Conservation (phyloP, 2,888 invertebrate genomes). For the Polyommatus icarus region DNA sequence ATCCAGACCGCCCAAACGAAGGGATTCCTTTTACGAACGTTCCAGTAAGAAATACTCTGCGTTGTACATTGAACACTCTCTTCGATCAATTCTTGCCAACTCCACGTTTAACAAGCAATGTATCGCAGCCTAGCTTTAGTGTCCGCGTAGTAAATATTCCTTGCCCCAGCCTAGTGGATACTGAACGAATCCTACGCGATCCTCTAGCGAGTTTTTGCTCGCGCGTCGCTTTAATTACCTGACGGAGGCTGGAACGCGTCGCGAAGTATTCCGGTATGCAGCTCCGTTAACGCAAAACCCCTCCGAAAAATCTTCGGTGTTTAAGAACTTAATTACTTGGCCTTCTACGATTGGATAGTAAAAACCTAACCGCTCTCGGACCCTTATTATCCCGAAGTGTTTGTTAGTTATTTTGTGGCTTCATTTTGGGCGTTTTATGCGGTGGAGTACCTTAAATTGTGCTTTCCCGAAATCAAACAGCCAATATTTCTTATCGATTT, state of each 20-base stretch:
- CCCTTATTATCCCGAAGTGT: constrained; percentile 20
- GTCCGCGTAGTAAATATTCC: neutral
- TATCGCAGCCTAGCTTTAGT: neutral
- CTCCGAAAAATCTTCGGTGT: constrained; percentile 45
- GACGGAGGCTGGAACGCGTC: constrained; percentile 49
- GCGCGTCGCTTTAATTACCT: constrained; percentile 74
- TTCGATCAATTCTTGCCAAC: too few species aligned
- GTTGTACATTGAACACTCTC: neutral
- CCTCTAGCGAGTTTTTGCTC: constrained; percentile 59
- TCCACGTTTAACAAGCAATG: neutral
- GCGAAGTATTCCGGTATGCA: constrained; percentile 47
- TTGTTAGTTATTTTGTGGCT: constrained; percentile 20
- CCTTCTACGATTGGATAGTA: constrained; percentile 36
- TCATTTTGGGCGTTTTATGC: constrained; percentile 3
- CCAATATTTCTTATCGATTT: neutral
- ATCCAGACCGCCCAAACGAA: constrained; percentile 44
- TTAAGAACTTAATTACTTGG: constrained; percentile 50
- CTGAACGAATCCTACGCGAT: constrained; percentile 47
- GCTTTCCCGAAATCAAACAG: neutral
- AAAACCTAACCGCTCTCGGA: constrained; percentile 22
- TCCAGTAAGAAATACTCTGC: neutral
- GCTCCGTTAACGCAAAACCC: constrained; percentile 44
- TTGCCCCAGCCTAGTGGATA: neutral
- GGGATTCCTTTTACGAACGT: constrained; percentile 25
- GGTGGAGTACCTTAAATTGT: neutral